Percentiles rank a stretch among this genome's conserved stretches.
phyloP scores from a whole-genome alignment of 2,888 invertebrate species.

The Trachelus troglodyta region DNA sequence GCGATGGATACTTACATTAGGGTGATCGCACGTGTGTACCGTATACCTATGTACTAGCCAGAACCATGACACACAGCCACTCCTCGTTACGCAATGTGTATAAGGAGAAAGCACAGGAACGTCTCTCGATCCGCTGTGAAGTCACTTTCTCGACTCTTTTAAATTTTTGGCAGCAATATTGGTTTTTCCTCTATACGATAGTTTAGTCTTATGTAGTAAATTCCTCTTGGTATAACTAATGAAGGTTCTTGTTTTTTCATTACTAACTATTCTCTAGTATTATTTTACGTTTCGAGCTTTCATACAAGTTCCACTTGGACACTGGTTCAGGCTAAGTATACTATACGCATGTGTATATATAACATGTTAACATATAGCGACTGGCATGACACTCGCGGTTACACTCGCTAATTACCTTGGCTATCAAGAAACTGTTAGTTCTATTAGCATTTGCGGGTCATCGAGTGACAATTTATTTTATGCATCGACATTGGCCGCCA shows the following conservation, averaged over 20 bases:
- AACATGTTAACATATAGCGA: background rate
- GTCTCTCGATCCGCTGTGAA: background rate
- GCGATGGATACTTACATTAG: background rate
- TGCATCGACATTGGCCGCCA: background rate
- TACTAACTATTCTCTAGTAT: background rate
- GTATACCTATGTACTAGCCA: background rate
- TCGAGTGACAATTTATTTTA: background rate
- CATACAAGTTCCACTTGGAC: background rate
- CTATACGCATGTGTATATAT: background rate
- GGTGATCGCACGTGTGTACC: background rate
- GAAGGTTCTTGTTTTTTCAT: background rate
- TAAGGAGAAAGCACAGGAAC: slow-evolving; percentile 9
- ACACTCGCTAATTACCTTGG: background rate
- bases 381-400: background rate
- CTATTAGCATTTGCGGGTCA: background rate
- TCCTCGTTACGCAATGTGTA: slow-evolving; percentile 10
- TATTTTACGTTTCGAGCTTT: background rate
- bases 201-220: background rate
- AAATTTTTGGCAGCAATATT: background rate
- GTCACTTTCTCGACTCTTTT: slow-evolving; percentile 8
- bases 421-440: background rate
- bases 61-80: background rate
- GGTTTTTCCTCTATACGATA: background rate
- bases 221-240: background rate
- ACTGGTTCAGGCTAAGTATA: background rate